Evolutionary conservation across 2,113 vertebrate genomes (phyloP), one percentile per base, ranked within the genome.

Genomic region (Tupaia tana): DNA sequence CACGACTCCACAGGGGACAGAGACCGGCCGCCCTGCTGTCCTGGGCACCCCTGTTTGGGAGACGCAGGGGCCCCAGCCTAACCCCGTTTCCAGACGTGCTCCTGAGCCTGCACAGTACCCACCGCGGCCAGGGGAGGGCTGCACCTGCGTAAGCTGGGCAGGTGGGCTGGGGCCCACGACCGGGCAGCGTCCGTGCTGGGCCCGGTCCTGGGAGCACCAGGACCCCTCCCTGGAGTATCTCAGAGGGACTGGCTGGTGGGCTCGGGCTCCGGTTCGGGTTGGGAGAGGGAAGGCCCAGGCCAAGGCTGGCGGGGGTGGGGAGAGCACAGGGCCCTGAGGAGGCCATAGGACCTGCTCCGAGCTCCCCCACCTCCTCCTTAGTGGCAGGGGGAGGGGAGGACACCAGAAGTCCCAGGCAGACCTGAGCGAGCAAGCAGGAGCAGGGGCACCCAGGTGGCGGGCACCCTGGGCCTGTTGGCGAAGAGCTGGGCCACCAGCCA

Each of bases 401-500:
- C 63, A 7, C 54, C 56, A 25, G 18, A 63, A n/a, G 29, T 24
- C 70, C 10, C 4, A 6, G 29, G 64, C 54, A 0, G 2, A 10
- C 69, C 11, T 20, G 29, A 25, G 70, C 1, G 7, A 54, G 34
- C 34, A 22, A 27, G 4, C 0, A 9, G 81, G 56, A 66, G 24
- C 34, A 0, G 20, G 16, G 2, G 29, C 66, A 9, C 27, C 4
- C 16, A 2, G 13, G n/a, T 3, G 69, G 43, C 34, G 29, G 63
- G 15, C 4, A 0, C 14, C 24, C 56, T 67, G 2, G 12, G 2
- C 9, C 9, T 25, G 1, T 3, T 6, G 34, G 8, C 43, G 0
- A 7, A 9, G 22, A 43, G 25, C 22, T 2, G 14, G 0, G 1
- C 9, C 70, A 8, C 10, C 16, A 0, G 1, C 22, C 1, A 19